A percentile compares a stretch with the other conserved stretches of the same genome.
Conservation (phyloP, 2,797 vertebrate genomes). For the Pyrrhura leucotis region DNA sequence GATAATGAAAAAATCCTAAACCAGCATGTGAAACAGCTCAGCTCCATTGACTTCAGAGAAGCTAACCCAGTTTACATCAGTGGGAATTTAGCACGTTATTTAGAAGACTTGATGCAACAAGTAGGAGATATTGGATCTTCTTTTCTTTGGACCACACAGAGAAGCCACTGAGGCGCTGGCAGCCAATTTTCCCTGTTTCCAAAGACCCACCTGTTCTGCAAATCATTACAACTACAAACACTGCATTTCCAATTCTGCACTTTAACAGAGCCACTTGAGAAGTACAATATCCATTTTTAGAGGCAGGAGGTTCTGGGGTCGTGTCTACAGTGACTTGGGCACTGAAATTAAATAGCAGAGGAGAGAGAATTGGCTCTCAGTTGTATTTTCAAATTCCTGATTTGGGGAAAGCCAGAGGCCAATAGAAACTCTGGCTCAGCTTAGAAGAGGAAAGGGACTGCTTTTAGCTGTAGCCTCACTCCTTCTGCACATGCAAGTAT, state of each 20-base stretch:
- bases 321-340: neutral
- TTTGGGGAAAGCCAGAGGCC: neutral
- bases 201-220: neutral
- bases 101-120: neutral
- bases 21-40: neutral
- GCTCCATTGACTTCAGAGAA: neutral
- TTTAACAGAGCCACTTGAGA: neutral
- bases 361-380: neutral
- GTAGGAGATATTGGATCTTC: neutral
- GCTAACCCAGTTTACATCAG: neutral
- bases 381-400: slow-evolving; percentile 5
- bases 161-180: neutral
- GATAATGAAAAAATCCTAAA: neutral
- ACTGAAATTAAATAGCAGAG: slow-evolving; percentile 17
- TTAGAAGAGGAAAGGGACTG: neutral
- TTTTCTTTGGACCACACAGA: neutral
- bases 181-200: neutral
- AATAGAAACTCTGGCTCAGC: neutral
- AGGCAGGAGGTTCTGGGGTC: slow-evolving; percentile 27
- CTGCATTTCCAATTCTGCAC: neutral
- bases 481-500: neutral
- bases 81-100: neutral
- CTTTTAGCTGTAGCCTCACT: neutral
- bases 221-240: slow-evolving; percentile 41
- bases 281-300: slow-evolving; percentile 30